Percentiles rank a stretch among this genome's conserved stretches.
These are phyloP conservation scores for Onychorhynchus coronatus DNA, from an alignment of 2,113 vertebrate genomes.

Conservation along the genomic window DNA sequence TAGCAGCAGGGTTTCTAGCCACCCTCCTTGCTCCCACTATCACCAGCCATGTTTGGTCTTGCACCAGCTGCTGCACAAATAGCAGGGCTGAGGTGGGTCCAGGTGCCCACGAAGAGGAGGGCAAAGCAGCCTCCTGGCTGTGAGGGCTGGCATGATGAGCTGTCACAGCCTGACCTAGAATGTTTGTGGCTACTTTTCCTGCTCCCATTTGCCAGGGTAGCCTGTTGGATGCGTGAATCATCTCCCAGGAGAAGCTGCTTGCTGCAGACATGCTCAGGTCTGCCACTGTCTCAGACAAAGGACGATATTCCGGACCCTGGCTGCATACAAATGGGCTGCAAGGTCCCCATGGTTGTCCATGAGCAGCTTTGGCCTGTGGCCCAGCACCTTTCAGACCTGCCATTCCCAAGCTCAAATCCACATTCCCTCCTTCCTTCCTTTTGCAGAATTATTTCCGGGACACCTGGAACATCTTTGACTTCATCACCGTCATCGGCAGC, in stretches of 20 bases:
- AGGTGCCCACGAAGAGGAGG: background rate
- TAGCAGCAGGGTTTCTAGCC: background rate
- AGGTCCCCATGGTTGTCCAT: background rate
- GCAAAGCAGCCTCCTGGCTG: background rate
- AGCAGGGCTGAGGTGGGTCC: background rate
- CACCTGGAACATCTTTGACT: conserved; percentile 99
- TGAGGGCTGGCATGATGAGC: rapidly evolving
- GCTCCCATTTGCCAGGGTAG: background rate
- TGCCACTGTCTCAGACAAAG: background rate
- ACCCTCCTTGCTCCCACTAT: background rate
- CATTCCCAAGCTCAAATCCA: background rate
- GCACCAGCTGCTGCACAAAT: background rate
- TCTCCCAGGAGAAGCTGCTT: background rate
- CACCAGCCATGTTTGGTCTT: background rate
- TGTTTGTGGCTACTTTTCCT: background rate
- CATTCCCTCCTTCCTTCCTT: background rate
- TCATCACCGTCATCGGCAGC: conserved; percentile 96
- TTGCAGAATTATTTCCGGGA: conserved; percentile 96
- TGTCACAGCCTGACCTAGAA: background rate
- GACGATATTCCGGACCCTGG: rapidly evolving
- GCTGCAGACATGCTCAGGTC: background rate
- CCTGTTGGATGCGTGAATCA: background rate
- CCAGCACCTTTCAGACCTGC: background rate
- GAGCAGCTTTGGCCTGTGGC: background rate
- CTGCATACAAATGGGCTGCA: background rate